Percentiles rank a stretch among this genome's conserved stretches.
Evolutionary conservation across 23 tunicate genomes (phyloP).

Genomic region (Clavelina lepadiformis): DNA sequence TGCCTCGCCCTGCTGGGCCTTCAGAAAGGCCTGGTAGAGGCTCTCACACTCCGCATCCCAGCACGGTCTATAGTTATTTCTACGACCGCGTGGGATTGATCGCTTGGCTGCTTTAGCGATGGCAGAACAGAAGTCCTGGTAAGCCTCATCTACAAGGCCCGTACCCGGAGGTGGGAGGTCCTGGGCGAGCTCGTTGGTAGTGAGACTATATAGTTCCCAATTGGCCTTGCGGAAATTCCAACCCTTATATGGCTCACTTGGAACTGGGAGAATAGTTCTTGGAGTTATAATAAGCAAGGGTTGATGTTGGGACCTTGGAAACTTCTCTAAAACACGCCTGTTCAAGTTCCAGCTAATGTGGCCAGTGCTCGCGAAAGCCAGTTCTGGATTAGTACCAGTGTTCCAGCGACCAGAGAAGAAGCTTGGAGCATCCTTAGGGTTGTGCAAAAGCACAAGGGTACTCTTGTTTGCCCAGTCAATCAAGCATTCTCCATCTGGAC

Average conservation of each 20-base stretch:
- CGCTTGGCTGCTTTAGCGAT: slow-evolving; percentile 1
- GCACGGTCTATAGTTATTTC: neutral
- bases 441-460: neutral
- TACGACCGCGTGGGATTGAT: neutral
- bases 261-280: too few relatives aligned
- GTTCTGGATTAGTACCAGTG: slow-evolving; percentile 13
- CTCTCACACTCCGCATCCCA: too few relatives aligned
- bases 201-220: neutral
- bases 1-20: too few relatives aligned
- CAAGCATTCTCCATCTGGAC: slow-evolving; percentile 9
- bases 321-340: slow-evolving; percentile 6
- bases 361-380: slow-evolving; percentile 21
- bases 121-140: slow-evolving; percentile 7
- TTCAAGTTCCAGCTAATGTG: slow-evolving; percentile 3
- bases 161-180: too few relatives aligned
- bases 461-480: slow-evolving; percentile 15
- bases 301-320: slow-evolving; percentile 3
- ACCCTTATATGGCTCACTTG: neutral
- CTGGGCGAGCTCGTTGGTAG: neutral
- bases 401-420: slow-evolving; percentile 20
- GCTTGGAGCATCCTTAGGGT: slow-evolving; percentile 16
- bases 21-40: too few relatives aligned
- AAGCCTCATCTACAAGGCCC: too few relatives aligned
- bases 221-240: slow-evolving; percentile 22
- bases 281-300: too few relatives aligned